A percentile compares a stretch with the other conserved stretches of the same genome.
Evolutionary conservation across 2,888 invertebrate species (phyloP).

Genomic region (Caenorhabditis sulstoni): DNA sequence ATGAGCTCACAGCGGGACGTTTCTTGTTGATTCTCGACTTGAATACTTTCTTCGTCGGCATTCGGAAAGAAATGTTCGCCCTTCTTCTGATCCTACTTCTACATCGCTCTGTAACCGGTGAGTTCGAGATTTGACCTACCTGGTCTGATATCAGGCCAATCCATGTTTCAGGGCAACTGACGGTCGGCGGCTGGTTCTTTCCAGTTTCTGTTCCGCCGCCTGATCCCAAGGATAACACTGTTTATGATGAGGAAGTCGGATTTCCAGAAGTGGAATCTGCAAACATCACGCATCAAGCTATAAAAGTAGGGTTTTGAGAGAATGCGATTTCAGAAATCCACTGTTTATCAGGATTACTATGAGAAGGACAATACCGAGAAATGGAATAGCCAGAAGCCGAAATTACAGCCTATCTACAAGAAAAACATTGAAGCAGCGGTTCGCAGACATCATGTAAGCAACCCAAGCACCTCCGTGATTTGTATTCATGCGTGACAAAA

Average conservation of each 20-base stretch:
- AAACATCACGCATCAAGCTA: slow-evolving; percentile 51
- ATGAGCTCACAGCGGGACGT: slow-evolving; percentile 62
- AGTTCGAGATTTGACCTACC: slow-evolving; percentile 13
- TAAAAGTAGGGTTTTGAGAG: slow-evolving; percentile 33
- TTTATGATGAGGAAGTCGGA: slow-evolving; percentile 52
- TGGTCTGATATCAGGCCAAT: slow-evolving; percentile 40
- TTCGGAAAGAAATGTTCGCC: slow-evolving; percentile 17
- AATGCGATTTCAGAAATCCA: not conserved
- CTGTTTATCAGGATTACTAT: slow-evolving; percentile 40
- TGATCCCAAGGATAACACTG: slow-evolving; percentile 39
- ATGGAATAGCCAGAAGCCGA: slow-evolving; percentile 49
- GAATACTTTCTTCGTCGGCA: slow-evolving; percentile 17
- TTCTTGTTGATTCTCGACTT: slow-evolving; percentile 23
- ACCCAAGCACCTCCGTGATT: no score
- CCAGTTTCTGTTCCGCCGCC: slow-evolving; percentile 55
- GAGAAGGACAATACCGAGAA: slow-evolving; percentile 54
- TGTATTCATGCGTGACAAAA: not conserved
- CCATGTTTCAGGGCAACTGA: slow-evolving; percentile 52
- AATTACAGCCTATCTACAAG: slow-evolving; percentile 39
- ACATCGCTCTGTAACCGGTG: slow-evolving; percentile 9
- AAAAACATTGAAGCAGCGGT: slow-evolving; percentile 19
- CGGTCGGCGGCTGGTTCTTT: slow-evolving; percentile 56
- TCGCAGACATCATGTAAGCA: slow-evolving; percentile 31
- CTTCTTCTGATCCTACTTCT: slow-evolving; percentile 5
- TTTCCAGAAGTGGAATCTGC: slow-evolving; percentile 29